Percentiles rank a stretch among this genome's conserved stretches.
Conservation (phyloP, 2,113 vertebrate genomes). For the Brachirus orientalis region DNA sequence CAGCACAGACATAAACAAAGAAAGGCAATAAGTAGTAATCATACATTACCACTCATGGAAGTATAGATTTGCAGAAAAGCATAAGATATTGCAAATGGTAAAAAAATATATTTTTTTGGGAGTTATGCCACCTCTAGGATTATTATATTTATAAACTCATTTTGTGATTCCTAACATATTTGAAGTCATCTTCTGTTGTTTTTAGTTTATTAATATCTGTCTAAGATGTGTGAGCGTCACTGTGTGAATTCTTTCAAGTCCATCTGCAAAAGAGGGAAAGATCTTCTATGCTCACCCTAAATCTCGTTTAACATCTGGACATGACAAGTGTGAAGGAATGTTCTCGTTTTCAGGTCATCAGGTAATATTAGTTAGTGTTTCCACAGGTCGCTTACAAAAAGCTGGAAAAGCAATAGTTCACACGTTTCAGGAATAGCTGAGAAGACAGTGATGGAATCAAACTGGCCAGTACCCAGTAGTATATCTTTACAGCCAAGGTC, state of each 20-base stretch:
- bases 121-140: background rate
- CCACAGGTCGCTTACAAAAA: background rate
- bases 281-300: background rate
- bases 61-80: too few species aligned
- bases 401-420: background rate
- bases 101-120: background rate
- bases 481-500: background rate
- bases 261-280: background rate
- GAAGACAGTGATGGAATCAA: background rate
- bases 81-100: too few species aligned
- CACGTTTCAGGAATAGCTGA: background rate
- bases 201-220: background rate
- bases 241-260: background rate
- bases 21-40: too few species aligned
- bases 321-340: background rate
- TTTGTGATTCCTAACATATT: too few species aligned
- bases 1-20: too few species aligned
- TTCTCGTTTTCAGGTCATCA: background rate
- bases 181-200: background rate
- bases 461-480: background rate
- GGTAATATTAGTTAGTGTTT: background rate
- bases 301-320: conserved; percentile 1
- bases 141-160: background rate
- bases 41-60: too few species aligned
- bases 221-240: background rate